Base-by-base conservation (phyloP, 2,113 vertebrate species). In the Podarcis cretensis region DNA sequence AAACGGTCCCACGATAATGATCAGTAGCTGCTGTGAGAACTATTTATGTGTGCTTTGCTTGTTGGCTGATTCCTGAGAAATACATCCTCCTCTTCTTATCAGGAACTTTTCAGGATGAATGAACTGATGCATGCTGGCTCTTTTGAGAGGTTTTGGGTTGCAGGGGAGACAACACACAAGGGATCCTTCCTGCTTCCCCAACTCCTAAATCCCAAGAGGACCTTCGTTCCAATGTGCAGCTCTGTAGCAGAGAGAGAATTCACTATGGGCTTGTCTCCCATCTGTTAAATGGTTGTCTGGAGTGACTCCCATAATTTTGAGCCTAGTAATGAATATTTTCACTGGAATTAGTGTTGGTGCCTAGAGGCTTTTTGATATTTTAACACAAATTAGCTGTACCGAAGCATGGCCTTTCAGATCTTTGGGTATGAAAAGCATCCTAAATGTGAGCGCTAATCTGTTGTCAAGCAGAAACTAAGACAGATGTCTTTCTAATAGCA, bases 221-320 rank as follows among this genome's bases (percentile, higher is more conserved):
- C 7, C 8, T 83, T 32, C 23, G 48, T 77, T 83, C 57, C 73
- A 76, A 10, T 48, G 43, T 54, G 18, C 25, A 43, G 35, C 30
- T 88, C 37, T 82, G 13, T 76, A 23, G n/a, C 65, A 37, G 16
- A 54, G 80, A 40, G 27, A 25, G 40, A 37, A 83, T 83, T 48
- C 14, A 66, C 59, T 18, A 20, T 68, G 40, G 80, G 30, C 71
- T 66, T 88, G 32, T 83, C 57, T 76, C 63, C 73, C 73, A 83
- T 83, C 87, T 88, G 71, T 76, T 88, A 76, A 88, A 88, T 48
- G 16, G 57, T 48, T 88, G 59, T 66, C 84, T 77, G 73, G 74
- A 43, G 57, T 83, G 63, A 65, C 9, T 88, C 79, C 69, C 23
- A 75, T 43, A 87, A 75, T 82, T 54, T 48, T 83, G 35, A 83